phyloP scores from a whole-genome alignment of 2,797 vertebrate genomes.

The Poecilia picta region DNA sequence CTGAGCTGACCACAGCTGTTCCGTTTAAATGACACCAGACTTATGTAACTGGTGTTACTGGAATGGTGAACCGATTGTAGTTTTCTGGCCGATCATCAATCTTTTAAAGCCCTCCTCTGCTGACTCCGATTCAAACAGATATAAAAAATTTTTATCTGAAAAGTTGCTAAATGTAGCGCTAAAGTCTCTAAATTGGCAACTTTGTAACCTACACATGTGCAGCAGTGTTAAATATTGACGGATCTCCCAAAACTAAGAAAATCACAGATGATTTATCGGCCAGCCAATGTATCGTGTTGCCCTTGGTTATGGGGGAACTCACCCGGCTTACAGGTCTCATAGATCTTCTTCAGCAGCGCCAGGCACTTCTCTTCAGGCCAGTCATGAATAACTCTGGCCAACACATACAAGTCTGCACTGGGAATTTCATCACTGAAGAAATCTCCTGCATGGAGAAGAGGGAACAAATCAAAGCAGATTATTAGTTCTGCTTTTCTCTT shows the following conservation, averaged over 20 bases:
- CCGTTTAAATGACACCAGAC: neutral
- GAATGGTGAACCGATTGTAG: neutral
- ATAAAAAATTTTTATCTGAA: neutral
- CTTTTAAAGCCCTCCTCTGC: neutral
- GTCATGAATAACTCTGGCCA: conserved; percentile 81
- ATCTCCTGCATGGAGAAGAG: conserved; percentile 61
- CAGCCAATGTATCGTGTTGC: neutral
- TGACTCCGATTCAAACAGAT: neutral
- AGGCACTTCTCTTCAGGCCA: conserved; percentile 79
- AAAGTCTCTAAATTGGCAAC: neutral
- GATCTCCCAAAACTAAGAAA: neutral
- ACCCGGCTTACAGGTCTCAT: conserved; percentile 74
- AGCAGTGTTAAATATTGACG: neutral
- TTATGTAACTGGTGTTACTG: neutral
- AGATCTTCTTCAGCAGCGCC: conserved; percentile 73
- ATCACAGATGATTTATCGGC: neutral
- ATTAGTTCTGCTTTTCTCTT: neutral
- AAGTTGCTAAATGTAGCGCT: neutral
- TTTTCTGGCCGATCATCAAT: neutral
- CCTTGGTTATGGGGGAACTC: neutral
- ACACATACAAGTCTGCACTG: conserved; percentile 75
- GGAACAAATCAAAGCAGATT: neutral
- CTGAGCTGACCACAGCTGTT: neutral
- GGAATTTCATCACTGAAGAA: conserved; percentile 79
- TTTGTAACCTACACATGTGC: too few relatives aligned